Base-by-base conservation (phyloP, 2,797 vertebrate species). In the Anolis apletophallus region DNA sequence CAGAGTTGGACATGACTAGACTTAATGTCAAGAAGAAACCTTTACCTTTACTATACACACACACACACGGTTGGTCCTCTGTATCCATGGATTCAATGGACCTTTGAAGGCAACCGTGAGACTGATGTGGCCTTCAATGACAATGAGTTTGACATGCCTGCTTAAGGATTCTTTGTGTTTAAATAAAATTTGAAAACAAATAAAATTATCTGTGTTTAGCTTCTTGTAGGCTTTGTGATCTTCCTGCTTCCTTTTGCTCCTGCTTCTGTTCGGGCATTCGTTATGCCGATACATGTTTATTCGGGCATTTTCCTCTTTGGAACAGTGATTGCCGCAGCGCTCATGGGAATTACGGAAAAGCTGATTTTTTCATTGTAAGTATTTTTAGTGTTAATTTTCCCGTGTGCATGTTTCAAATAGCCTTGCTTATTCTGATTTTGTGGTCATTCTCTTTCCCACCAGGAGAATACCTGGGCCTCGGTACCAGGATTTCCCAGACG, bases 291-390 rank as follows among this genome's bases (percentile, higher is more conserved):
- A 40, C 99, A 99, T 0, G 91, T 97, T 84, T 99, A 97, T 91
- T 96, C 96, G 0, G 99, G 98, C 74, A 97, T 98, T 13, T 91
- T 97, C 87, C 95, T 99, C 92, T 99, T 99, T 87, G 94, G 94
- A 89, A 96, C 96, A 12, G 95, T 96, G 81, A 98, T 99, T 89
- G 97, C 97, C 72, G 94, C 98, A 16, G 95, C 96, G 84, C 97
- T 99, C 79, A 98, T 97, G 97, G 99, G 98, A 93, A 95, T 99
- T 92, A 99, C 98, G 46, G 98, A 99, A 94, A 99, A 99, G 91
- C 97, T 99, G 34, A 83, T 98, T 88, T 99, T 99, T 96, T 50
- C 87, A 88, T 87, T 98, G 98, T 99, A 97, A 98, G 99, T 98
- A 95, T 92, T 64, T 64, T 80, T 71, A 46, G 19, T 81, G 80